Base-by-base conservation (phyloP, 1,140 invertebrate species). In the Capitella teleta region DNA sequence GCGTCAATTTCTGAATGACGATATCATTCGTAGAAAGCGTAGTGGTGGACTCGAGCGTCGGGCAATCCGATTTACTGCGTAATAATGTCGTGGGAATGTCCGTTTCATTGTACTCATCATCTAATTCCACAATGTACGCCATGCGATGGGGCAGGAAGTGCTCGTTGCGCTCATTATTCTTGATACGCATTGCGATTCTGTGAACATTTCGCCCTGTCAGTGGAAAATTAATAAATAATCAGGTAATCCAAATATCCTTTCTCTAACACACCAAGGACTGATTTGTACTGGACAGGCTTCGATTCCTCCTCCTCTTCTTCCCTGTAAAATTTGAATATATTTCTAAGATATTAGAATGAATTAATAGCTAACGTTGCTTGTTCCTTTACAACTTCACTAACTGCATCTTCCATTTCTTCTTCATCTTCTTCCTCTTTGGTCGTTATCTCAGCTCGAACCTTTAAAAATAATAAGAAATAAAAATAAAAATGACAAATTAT, bases 31-130 rank as follows among this genome's bases (percentile, higher is more conserved):
- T 94, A 4, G 86, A 90, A 8, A 92, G 69, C 0, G 87, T 86
- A 1, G 87, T 81, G 24, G 83, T 77, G 59, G 82, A 69, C 77
- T 89, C 77, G 26, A 74, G 74, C 45, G 80, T 84, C 0, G 89
- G 88, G 40, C 93, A 87, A 64, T 98, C 95, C 4, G 86, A 86
- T 68, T 95, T 93, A 59, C 90, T 96, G 34, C 96, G 77, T 37
- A 98, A 86, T 8, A 97, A 64, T 0, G 94, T 98, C 0, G 90
- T 96, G 0, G 95, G 95, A 50, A 98, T 93, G 64, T 98, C 94
- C 51, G 82, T 84, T 49, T 91, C 87, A 5, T 82, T 81, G 53
- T 81, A 83, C 47, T 91, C 89, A 63, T 98, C 93, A 52, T 91
- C 84, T 51, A 98, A 68, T 61, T 98, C 94, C 43, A 98, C 88